These are phyloP conservation scores for Anseranas semipalmata DNA, from an alignment of 2,113 vertebrate species.

Conservation along the genomic window DNA sequence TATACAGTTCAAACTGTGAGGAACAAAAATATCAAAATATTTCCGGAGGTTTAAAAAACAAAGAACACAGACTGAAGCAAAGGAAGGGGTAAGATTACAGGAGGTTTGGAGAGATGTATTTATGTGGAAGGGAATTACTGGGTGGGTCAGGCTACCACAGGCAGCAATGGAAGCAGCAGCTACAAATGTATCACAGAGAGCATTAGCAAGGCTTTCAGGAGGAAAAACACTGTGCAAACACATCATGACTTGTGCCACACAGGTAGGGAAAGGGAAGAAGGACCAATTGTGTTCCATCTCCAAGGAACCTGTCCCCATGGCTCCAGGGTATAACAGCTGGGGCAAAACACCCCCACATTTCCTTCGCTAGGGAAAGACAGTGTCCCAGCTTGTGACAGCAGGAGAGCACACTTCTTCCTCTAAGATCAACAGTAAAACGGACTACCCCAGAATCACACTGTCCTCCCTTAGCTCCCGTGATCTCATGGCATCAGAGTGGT, in stretches of 20 bases:
- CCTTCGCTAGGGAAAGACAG: neutral
- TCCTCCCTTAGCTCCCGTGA: neutral
- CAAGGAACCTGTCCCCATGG: neutral
- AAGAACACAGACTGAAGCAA: neutral
- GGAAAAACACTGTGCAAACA: neutral
- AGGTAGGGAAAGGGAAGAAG: neutral
- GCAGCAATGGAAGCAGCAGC: neutral
- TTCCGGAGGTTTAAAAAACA: neutral
- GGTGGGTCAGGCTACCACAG: neutral
- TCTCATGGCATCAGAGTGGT: neutral
- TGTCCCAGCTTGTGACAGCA: neutral
- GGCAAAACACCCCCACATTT: neutral
- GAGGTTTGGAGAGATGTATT: neutral
- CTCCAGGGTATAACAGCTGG: neutral
- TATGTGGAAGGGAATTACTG: neutral
- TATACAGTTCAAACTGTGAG: neutral
- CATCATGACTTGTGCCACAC: neutral
- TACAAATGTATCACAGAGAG: neutral
- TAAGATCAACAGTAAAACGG: neutral
- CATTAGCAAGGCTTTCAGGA: neutral
- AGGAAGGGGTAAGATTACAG: neutral
- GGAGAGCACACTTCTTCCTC: neutral
- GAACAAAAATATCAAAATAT: neutral
- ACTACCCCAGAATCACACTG: neutral
- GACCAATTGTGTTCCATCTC: neutral